Base-by-base conservation (phyloP, 2,113 vertebrate genomes). In the Elaphurus davidianus region DNA sequence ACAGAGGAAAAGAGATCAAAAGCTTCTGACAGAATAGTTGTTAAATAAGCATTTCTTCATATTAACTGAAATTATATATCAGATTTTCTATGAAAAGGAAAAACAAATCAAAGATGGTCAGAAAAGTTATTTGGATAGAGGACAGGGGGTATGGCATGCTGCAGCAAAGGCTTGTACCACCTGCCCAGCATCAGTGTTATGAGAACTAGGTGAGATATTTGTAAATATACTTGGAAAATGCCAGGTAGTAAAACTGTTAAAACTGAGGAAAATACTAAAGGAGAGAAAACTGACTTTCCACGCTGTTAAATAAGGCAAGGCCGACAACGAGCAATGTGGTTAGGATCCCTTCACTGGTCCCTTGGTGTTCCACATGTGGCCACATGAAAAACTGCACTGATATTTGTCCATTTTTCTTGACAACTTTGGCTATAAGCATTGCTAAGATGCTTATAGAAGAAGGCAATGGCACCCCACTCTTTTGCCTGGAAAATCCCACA, bases 381-480 rank as follows among this genome's bases (percentile, higher is more conserved):
- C 40, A 54, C 43, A 36, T 82, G 6, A 28, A 79, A 74, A 62
- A 5, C 28, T 57, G n/a, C 30, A 33, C n/a, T 36, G 19, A 25
- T 13, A 52, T 47, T 85, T 94, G 27, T 52, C 54, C 25, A n/a
- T 90, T 62, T 83, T 93, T 82, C n/a, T 85, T 28, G 7, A 79
- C 62, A 87, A 74, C 50, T 93, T 79, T 33, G 74, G 33, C 89
- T 60, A 71, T 45, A 92, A 93, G 40, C n/a, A 94, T 54, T 55
- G 27, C 28, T 67, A 59, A 71, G 67, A 85, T 81, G 52, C 36
- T 59, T 62, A 1, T 30, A 91, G 17, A 17, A 36, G 33, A 67
- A 67, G 17, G 64, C 33, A 67, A 21, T 67, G 33, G n/a, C n/a
- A 67, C 64, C 64, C 64, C 33, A 67, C 17, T 21, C 8, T 5